phyloP scores from a whole-genome alignment of 2,888 invertebrate genomes.

The Protula sp. region DNA sequence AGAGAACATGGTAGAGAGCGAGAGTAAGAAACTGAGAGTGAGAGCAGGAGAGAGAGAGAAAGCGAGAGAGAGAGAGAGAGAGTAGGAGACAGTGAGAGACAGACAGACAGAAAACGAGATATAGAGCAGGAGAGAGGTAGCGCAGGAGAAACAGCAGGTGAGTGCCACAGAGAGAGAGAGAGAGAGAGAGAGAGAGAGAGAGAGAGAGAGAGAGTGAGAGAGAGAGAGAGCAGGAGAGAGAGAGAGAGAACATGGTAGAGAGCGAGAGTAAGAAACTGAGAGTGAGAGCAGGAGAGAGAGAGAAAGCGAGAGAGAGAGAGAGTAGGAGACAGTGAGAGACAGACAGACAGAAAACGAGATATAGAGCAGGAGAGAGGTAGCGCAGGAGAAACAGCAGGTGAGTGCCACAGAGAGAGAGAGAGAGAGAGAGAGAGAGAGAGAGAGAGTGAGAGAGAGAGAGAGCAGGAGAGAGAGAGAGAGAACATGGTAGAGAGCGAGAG shows the following conservation, averaged over 20 bases:
- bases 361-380: background rate
- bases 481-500: no score
- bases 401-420: no score
- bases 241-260: background rate
- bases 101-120: no score
- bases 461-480: no score
- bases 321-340: background rate
- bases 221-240: background rate
- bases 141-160: background rate
- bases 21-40: background rate
- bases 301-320: no score
- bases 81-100: no score
- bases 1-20: no score
- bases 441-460: no score
- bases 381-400: background rate
- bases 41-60: background rate
- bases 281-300: background rate
- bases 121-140: background rate
- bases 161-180: background rate
- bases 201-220: background rate
- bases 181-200: background rate
- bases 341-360: no score
- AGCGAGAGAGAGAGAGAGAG: no score
- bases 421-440: no score
- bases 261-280: background rate